Percentiles rank a stretch among this genome's conserved stretches.
These are phyloP conservation scores for Amphimallon solstitiale DNA, from an alignment of 2,888 invertebrate species.

Conservation along the genomic window DNA sequence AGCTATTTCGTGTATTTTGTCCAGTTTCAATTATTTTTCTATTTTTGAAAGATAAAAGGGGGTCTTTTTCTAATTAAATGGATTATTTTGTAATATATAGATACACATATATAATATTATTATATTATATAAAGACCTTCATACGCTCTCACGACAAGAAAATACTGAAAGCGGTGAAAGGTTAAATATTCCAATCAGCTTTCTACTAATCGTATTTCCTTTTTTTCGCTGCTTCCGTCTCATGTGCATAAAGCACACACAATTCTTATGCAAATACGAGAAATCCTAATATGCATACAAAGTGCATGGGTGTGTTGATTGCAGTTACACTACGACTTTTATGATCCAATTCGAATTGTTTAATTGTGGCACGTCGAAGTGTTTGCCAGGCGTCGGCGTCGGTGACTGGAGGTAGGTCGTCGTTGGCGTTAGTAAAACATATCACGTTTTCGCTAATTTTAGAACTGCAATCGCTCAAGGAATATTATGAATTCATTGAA, in stretches of 20 bases:
- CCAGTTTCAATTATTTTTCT: too few species aligned
- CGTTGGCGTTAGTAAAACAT: not conserved
- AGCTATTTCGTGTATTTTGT: too few species aligned
- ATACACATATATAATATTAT: too few species aligned
- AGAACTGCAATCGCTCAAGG: too few species aligned
- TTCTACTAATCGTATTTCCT: not conserved
- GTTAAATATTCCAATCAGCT: slow-evolving; percentile 31
- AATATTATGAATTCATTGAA: too few species aligned
- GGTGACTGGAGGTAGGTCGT: not conserved
- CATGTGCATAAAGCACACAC: slow-evolving; percentile 29
- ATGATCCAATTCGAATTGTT: slow-evolving; percentile 38
- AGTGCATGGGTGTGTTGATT: slow-evolving; percentile 33
- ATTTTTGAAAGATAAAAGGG: too few species aligned
- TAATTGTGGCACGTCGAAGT: slow-evolving; percentile 30
- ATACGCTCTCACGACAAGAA: not conserved
- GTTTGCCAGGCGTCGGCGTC: slow-evolving; percentile 16
- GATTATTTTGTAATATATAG: too few species aligned
- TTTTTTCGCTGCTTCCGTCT: slow-evolving; percentile 1
- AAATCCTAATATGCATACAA: slow-evolving; percentile 38
- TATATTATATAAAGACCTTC: not conserved
- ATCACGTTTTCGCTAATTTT: too few species aligned
- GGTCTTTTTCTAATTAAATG: too few species aligned
- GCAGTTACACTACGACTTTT: slow-evolving; percentile 37
- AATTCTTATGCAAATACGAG: slow-evolving; percentile 37
- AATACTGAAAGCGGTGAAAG: not conserved